A percentile compares a stretch with the other conserved stretches of the same genome.
Evolutionary conservation across 2,888 invertebrate genomes (phyloP).

Genomic region (Torymus auratus): DNA sequence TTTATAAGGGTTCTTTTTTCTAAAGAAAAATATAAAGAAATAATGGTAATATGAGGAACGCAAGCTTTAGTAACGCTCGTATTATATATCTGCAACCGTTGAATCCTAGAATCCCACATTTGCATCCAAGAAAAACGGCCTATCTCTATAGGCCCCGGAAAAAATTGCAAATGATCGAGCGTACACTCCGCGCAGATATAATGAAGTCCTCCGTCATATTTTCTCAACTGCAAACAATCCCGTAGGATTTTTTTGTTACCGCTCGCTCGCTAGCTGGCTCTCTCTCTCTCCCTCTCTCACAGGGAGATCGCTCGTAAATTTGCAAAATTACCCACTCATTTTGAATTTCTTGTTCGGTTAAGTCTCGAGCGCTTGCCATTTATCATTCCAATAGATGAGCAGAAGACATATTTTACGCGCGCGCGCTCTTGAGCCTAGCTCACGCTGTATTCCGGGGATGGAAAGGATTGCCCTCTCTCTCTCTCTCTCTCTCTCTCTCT

Average conservation of each 20-base stretch:
- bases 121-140: too few species aligned
- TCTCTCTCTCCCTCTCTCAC: too few species aligned
- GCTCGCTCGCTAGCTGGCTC: neutral
- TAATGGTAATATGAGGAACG: too few species aligned
- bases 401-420: constrained; percentile 48
- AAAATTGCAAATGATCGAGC: constrained; percentile 29
- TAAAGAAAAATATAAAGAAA: too few species aligned
- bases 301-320: constrained; percentile 47
- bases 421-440: neutral
- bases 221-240: constrained; percentile 45
- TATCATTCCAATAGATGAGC: constrained; percentile 53
- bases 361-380: constrained; percentile 29
- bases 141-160: neutral
- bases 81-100: too few species aligned
- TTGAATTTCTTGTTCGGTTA: constrained; percentile 44
- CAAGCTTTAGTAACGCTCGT: too few species aligned
- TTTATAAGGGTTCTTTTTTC: too few species aligned
- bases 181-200: constrained; percentile 19
- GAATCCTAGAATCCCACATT: too few species aligned
- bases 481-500: neutral
- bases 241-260: neutral
- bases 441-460: too few species aligned
- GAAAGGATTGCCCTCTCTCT: neutral
- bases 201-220: constrained; percentile 49
- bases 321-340: constrained; percentile 46